phyloP scores from a whole-genome alignment of 2,888 invertebrate genomes.

The Uropetala carovei region DNA sequence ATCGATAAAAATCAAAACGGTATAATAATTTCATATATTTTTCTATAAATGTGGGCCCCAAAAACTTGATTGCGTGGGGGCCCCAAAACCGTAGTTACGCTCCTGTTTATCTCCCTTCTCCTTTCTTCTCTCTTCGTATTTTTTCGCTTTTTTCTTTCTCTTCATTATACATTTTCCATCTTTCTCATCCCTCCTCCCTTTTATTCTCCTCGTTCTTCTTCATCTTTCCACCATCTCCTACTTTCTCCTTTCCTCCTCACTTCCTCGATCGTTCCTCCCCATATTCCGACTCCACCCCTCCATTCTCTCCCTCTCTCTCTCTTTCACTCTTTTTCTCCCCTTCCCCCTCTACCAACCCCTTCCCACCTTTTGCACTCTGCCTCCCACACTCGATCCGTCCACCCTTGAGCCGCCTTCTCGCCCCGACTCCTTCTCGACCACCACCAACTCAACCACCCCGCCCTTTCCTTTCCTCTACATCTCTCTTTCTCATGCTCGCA shows the following conservation, averaged over 20 bases:
- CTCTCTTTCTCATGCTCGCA: not conserved
- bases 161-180: not conserved
- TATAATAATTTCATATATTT: too few relatives aligned
- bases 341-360: not conserved
- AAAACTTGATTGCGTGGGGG: too few relatives aligned
- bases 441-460: not conserved
- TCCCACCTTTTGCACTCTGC: constrained; percentile 18
- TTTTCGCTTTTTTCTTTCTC: not conserved
- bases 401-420: not conserved
- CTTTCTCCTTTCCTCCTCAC: not conserved
- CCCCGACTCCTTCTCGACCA: not conserved
- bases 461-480: not conserved
- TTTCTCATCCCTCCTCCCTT: not conserved
- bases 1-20: too few relatives aligned
- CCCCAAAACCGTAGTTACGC: too few relatives aligned
- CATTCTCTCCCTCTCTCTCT: not conserved
- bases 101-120: too few relatives aligned
- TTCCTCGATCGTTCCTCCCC: not conserved
- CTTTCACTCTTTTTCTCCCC: not conserved
- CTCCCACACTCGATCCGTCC: constrained; percentile 58
- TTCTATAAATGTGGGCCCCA: too few relatives aligned
- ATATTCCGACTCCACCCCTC: not conserved
- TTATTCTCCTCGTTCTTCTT: not conserved
- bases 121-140: not conserved
- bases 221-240: not conserved